Evolutionary conservation across 1,140 invertebrate species (phyloP), one percentile per base, ranked within the genome.

Genomic region (Cyphomyrmex costatus): DNA sequence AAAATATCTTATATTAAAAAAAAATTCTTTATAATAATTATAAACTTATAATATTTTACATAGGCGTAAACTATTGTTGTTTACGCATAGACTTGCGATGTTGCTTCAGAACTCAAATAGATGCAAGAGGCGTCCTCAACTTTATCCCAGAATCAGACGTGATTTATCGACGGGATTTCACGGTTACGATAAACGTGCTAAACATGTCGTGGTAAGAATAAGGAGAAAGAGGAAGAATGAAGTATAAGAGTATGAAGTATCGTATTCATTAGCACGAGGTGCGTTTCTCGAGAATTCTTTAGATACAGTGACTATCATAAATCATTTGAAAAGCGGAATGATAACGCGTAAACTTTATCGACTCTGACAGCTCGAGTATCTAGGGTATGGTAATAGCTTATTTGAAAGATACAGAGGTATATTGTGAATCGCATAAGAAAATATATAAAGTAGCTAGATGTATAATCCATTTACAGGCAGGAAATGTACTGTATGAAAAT

Each of bases 81-180:
- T 51, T 36, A 19, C 53, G 1, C 7, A n/a, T 61, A 6, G 36
- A 77, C 12, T 2, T 51, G 3, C 27, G 8, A 36, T 16, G 8
- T 2, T 70, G 16, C 16, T 70, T 42, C 4, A 14, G 10, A 46
- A 16, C 12, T 56, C 7, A 80, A 70, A n/a, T 53, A 53, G 61
- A 68, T 68, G 46, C 63, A 68, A 79, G 63, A 65, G 7, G n/a
- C 51, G 30, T 12, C 7, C n/a, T 12, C 6, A 33, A 24, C 42
- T 85, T 77, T 56, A 56, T 79, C 66, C 60, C 60, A 12, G 3
- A 60, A 12, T 51, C n/a, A 46, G 27, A 58, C 74, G 33, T 58
- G 53, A 89, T 89, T 88, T 56, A 86, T 89, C 61, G 78, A 80
- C 30, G n/a, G 10, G 56, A 53, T 80, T 61, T 80, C 12, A 46